These are phyloP conservation scores for Acanthosoma haemorrhoidale DNA, from an alignment of 2,888 invertebrate species.

Conservation along the genomic window DNA sequence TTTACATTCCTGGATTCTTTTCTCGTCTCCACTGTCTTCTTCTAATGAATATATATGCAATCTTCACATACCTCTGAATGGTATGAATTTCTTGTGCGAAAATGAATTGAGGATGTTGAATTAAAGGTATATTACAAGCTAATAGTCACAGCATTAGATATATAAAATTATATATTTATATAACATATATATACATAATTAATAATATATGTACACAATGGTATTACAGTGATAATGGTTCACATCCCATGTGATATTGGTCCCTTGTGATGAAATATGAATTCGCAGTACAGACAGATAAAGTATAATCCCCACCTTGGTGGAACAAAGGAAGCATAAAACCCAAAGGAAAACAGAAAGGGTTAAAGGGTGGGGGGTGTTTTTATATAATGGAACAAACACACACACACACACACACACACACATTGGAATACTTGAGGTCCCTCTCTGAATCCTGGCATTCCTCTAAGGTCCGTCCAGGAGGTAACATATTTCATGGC, in stretches of 20 bases:
- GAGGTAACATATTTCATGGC: slow-evolving; percentile 9
- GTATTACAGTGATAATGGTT: background rate
- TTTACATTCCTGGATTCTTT: no score
- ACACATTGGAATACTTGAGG: background rate
- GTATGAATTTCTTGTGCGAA: no score
- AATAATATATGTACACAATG: no score
- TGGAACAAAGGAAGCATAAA: background rate
- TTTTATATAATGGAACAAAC: background rate
- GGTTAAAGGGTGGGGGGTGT: no score
- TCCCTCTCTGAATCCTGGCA: background rate
- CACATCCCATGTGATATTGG: background rate
- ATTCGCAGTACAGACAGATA: background rate
- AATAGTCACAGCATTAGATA: no score
- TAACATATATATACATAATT: no score
- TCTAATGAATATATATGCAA: no score
- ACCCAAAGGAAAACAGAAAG: slow-evolving; percentile 9
- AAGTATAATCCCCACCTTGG: background rate
- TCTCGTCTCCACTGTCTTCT: no score
- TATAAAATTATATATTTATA: no score
- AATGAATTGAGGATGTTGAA: no score
- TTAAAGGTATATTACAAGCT: no score
- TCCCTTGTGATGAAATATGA: slow-evolving; percentile 2
- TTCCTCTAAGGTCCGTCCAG: background rate
- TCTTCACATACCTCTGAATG: no score
- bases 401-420: background rate